Evolutionary conservation across 2,888 invertebrate genomes (phyloP).

Genomic region (Parnassius mnemosyne): DNA sequence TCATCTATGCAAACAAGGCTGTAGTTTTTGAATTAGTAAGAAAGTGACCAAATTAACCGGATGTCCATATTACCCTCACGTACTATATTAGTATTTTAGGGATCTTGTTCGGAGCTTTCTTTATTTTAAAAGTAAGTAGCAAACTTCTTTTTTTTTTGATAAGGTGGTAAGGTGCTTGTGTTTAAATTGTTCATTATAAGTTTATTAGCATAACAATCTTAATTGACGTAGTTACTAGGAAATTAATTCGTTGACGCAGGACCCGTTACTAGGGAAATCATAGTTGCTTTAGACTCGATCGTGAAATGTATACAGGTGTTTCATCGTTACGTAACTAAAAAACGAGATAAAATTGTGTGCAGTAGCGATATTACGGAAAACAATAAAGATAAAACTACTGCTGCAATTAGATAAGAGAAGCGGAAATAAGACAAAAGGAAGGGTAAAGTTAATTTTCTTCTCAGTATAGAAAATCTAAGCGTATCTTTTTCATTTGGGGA

Average conservation of each 20-base stretch:
- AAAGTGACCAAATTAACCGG: too few species aligned
- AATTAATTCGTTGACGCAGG: conserved; percentile 23
- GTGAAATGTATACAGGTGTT: neutral
- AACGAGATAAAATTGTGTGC: too few species aligned
- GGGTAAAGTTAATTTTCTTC: conserved; percentile 16
- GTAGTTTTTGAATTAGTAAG: too few species aligned
- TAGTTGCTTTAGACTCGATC: neutral
- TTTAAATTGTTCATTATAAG: conserved; percentile 19
- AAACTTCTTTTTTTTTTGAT: neutral
- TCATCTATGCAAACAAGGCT: too few species aligned
- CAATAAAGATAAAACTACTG: too few species aligned
- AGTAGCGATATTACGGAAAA: neutral
- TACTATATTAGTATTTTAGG: too few species aligned
- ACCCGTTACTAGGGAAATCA: conserved; percentile 19
- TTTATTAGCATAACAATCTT: conserved; percentile 24
- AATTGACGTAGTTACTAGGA: conserved; percentile 22
- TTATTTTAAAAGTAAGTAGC: too few species aligned
- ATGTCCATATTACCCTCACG: too few species aligned
- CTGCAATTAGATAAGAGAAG: too few species aligned
- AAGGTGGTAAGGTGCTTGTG: conserved; percentile 2
- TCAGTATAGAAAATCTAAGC: conserved; percentile 5
- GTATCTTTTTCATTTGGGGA: conserved; percentile 11
- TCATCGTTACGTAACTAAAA: conserved; percentile 8
- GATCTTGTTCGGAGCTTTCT: too few species aligned
- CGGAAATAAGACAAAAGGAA: conserved; percentile 1